A percentile compares a stretch with the other conserved stretches of the same genome.
These are phyloP conservation scores for Anseranas semipalmata DNA, from an alignment of 2,113 vertebrate genomes.

Conservation along the genomic window DNA sequence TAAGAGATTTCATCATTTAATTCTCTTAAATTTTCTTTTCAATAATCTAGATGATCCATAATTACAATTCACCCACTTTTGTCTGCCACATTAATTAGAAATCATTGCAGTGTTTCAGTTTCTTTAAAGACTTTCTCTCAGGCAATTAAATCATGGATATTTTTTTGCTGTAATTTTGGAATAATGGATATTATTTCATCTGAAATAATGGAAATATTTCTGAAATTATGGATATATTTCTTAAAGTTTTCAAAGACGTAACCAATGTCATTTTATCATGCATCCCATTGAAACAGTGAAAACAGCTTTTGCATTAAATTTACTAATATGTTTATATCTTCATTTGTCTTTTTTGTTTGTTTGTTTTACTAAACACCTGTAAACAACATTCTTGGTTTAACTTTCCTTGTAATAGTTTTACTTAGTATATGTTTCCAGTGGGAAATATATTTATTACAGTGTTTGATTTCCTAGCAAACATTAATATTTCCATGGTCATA, in stretches of 20 bases:
- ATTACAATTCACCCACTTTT: not conserved
- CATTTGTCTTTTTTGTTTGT: not conserved
- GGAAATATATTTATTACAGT: not conserved
- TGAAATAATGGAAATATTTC: not conserved
- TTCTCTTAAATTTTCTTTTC: conserved; percentile 22
- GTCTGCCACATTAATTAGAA: conserved; percentile 10
- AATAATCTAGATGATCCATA: conserved; percentile 35
- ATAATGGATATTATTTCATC: not conserved
- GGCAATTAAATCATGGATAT: conserved; percentile 9
- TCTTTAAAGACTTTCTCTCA: conserved; percentile 11
- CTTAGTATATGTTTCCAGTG: not conserved
- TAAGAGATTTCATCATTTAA: conserved; percentile 32
- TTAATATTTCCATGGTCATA: not conserved
- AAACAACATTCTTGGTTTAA: not conserved
- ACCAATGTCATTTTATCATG: not conserved
- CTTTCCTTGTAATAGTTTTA: not conserved
- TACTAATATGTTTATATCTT: not conserved
- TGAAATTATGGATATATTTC: not conserved
- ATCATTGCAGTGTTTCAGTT: not conserved
- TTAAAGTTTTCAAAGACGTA: not conserved
- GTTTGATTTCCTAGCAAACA: not conserved
- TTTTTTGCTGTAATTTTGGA: conserved; percentile 17
- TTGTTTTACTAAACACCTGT: not conserved
- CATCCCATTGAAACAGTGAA: not conserved
- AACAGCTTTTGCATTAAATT: not conserved